Evolutionary conservation across 2,113 vertebrate species (phyloP).

Genomic region (Pelodiscus sinensis): DNA sequence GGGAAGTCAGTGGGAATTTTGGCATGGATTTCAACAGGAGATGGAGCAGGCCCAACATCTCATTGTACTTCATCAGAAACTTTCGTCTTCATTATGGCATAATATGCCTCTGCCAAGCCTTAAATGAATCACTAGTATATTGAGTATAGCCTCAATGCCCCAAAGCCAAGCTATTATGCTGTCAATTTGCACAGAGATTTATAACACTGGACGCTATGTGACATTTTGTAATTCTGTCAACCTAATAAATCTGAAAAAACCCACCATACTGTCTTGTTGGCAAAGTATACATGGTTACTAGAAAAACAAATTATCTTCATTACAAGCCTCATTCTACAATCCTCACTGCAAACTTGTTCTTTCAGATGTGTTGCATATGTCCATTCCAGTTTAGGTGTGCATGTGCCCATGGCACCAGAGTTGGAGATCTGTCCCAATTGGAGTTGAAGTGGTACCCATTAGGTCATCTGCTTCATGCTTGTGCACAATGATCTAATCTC

Average conservation of each 20-base stretch:
- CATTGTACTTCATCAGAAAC: neutral
- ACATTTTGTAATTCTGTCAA: neutral
- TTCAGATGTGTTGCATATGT: neutral
- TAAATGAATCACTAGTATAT: neutral
- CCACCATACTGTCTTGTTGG: neutral
- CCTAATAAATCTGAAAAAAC: fast-evolving
- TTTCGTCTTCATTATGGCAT: neutral
- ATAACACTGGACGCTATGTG: neutral
- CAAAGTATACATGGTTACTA: fast-evolving
- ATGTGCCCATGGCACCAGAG: neutral
- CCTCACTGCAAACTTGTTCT: neutral
- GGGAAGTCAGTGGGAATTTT: neutral
- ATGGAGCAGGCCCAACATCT: neutral
- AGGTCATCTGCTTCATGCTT: neutral
- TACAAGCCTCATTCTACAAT: neutral
- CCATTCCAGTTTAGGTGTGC: neutral
- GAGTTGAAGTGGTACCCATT: neutral
- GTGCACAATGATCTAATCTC: neutral
- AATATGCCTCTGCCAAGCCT: neutral
- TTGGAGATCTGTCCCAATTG: neutral
- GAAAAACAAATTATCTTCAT: neutral
- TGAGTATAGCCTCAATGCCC: neutral
- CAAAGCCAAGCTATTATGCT: neutral
- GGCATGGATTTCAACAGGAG: neutral
- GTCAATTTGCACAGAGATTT: neutral